These are phyloP conservation scores for Mormyrops boulengeri DNA, from an alignment of 2,797 vertebrate genomes.

Conservation along the genomic window DNA sequence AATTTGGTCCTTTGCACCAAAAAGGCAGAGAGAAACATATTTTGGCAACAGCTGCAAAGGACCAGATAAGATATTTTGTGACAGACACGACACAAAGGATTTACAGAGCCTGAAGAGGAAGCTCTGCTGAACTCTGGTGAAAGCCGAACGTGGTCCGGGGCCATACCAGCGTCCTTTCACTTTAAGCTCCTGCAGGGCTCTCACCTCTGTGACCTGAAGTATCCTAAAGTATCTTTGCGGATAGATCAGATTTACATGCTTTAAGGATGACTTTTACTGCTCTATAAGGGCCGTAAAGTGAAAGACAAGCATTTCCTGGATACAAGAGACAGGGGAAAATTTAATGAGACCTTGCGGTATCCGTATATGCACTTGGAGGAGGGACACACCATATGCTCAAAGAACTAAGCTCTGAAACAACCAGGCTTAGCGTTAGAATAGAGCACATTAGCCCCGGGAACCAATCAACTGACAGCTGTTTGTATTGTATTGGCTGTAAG, in stretches of 20 bases:
- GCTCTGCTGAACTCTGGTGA: background rate
- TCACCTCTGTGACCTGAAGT: background rate
- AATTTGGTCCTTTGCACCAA: background rate
- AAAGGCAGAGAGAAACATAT: background rate
- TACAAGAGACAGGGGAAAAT: background rate
- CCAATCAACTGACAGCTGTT: background rate
- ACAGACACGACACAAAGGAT: background rate
- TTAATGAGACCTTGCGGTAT: background rate
- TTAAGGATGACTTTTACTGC: background rate
- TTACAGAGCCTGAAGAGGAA: background rate
- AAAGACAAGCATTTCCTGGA: background rate
- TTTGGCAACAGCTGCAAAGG: background rate
- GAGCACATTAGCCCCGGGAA: background rate
- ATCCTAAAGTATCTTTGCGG: background rate
- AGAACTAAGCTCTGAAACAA: background rate
- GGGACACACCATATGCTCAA: background rate
- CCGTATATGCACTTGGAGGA: background rate
- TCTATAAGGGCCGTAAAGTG: background rate
- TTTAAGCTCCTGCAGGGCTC: background rate
- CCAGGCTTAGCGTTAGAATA: background rate
- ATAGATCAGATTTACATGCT: background rate
- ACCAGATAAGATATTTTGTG: conserved; percentile 5
- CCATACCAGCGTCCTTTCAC: background rate
- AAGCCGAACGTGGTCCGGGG: background rate
- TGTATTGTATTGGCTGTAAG: background rate